Conservation (phyloP, 1,140 invertebrate genomes). For the Xylocopa sonorina region DNA sequence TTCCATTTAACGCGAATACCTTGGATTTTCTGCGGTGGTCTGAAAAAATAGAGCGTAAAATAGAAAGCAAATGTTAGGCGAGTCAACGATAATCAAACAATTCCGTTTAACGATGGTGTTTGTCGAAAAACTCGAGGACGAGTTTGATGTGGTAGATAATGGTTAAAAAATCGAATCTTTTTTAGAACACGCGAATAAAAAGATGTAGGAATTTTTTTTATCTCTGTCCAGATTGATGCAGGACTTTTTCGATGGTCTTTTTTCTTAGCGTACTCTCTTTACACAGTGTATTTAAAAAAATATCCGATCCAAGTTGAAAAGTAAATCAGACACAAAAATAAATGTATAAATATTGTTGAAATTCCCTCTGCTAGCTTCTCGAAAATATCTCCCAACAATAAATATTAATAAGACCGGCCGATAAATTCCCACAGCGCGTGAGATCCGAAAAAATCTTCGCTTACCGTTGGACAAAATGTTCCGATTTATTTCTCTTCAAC, state of each 20-base stretch:
- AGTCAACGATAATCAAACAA: too few relatives aligned
- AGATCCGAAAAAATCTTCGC: background rate
- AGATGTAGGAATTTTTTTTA: constrained; percentile 18
- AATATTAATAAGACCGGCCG: background rate
- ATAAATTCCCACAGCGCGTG: background rate
- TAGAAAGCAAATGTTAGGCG: background rate
- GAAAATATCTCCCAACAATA: background rate
- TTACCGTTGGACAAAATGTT: background rate
- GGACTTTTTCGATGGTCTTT: background rate
- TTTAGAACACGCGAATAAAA: constrained; percentile 10
- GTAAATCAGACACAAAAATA: background rate
- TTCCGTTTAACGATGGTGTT: background rate
- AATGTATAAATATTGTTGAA: background rate
- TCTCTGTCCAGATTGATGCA: constrained; percentile 25
- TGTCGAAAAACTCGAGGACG: background rate
- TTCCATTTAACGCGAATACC: background rate
- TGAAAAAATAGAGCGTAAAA: too few relatives aligned
- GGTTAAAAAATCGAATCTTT: background rate
- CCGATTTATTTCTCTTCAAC: background rate
- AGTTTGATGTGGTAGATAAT: background rate
- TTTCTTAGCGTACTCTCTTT: too few relatives aligned
- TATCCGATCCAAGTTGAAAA: background rate
- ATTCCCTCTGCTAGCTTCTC: too few relatives aligned
- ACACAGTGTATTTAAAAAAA: background rate
- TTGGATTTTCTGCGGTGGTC: background rate